phyloP scores from a whole-genome alignment of 64 coral and sea anemone species.

The Stichodactyla helianthus region DNA sequence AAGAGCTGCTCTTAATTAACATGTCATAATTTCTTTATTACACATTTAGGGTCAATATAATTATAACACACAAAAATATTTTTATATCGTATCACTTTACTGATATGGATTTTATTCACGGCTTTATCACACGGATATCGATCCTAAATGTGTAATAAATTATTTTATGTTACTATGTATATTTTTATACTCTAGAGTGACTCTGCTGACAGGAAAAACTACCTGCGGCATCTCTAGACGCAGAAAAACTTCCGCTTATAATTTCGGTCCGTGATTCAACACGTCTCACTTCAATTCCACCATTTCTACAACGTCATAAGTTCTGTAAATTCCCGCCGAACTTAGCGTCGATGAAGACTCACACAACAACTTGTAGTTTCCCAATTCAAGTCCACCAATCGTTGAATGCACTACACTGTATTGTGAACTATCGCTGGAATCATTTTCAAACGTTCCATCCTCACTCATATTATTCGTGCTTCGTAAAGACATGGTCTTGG shows the following conservation, averaged over 20 bases:
- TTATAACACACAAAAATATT: no score
- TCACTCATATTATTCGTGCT: not conserved
- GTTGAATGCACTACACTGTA: constrained; percentile 85
- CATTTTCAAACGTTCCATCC: constrained; percentile 9
- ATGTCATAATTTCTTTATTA: no score
- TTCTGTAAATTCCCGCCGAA: constrained; percentile 65
- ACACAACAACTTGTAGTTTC: not conserved
- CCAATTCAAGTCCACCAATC: constrained; percentile 65
- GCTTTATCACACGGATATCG: no score
- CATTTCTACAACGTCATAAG: constrained; percentile 89
- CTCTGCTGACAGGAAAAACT: no score
- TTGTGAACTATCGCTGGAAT: constrained; percentile 37
- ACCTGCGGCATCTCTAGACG: no score
- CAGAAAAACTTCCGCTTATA: not conserved
- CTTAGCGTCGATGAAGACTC: constrained; percentile 40
- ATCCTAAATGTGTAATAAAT: no score
- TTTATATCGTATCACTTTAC: no score
- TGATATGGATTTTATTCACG: no score
- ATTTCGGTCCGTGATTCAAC: not conserved
- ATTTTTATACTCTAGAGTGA: no score
- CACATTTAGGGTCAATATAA: no score
- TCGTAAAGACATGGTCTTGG: not conserved
- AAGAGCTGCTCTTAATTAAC: no score
- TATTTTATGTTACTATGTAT: no score
- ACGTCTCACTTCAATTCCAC: constrained; percentile 45